Conservation (phyloP, 2,797 vertebrate genomes). For the Pantherophis vulpinus region DNA sequence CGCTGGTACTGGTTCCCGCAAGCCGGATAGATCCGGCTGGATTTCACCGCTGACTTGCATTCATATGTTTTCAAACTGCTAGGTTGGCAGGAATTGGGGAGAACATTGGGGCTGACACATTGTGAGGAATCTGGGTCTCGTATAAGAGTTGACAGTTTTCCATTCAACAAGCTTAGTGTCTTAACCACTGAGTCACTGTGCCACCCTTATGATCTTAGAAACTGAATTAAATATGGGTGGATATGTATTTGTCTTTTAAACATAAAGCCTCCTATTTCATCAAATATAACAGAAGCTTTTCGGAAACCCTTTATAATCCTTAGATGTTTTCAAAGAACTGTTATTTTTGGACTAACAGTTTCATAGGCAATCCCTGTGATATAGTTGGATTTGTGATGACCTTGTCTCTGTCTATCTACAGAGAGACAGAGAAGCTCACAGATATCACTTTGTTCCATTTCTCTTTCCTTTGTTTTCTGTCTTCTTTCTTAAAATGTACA, state of each 20-base stretch:
- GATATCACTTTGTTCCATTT: neutral
- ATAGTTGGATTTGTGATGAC: constrained; percentile 36
- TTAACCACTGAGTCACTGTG: neutral
- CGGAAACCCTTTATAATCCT: constrained; percentile 25
- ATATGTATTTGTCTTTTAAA: constrained; percentile 6
- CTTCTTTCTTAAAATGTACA: neutral
- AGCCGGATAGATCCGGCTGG: too few relatives aligned
- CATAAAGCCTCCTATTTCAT: neutral
- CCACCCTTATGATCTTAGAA: neutral
- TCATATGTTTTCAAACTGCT: neutral
- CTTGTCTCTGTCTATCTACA: neutral
- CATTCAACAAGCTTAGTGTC: neutral
- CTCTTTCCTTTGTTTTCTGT: neutral
- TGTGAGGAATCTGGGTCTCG: neutral
- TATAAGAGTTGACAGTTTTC: neutral
- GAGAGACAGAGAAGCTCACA: neutral
- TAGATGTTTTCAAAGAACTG: constrained; percentile 24
- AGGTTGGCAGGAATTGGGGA: neutral
- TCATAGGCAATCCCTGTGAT: constrained; percentile 17
- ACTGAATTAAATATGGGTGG: neutral
- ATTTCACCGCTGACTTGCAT: neutral
- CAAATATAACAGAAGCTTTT: constrained; percentile 6
- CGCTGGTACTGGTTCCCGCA: too few relatives aligned
- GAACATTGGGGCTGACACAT: neutral
- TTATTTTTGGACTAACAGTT: constrained; percentile 1